These are phyloP conservation scores for Oligia strigilis DNA, from an alignment of 2,888 invertebrate genomes.

Conservation along the genomic window DNA sequence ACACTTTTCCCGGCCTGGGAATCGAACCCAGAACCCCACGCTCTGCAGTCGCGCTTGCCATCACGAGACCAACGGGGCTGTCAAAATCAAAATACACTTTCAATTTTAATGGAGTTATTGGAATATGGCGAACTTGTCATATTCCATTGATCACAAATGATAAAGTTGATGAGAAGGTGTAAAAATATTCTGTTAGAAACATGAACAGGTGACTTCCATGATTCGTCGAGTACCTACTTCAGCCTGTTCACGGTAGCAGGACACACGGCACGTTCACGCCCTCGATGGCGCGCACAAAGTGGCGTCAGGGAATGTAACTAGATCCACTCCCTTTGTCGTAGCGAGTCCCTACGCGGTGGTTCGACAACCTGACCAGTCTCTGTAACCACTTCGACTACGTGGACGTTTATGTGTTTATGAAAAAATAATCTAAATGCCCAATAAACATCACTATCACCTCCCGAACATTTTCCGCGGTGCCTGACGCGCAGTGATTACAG, in stretches of 20 bases:
- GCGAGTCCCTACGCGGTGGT: constrained; percentile 74
- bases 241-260: constrained; percentile 52
- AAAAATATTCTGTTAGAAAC: neutral
- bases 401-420: constrained; percentile 79
- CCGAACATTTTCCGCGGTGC: constrained; percentile 75
- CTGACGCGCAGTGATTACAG: constrained; percentile 71
- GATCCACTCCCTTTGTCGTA: constrained; percentile 81
- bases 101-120: neutral
- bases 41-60: no score
- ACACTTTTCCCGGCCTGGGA: no score
- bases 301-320: constrained; percentile 77
- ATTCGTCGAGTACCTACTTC: constrained; percentile 35
- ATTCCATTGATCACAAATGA: no score
- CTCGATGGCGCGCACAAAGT: constrained; percentile 83
- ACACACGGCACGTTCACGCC: constrained; percentile 77
- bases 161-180: neutral
- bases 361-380: constrained; percentile 87
- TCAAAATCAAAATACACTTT: neutral
- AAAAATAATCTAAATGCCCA: constrained; percentile 77
- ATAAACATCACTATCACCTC: constrained; percentile 64
- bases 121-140: neutral
- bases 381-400: constrained; percentile 82
- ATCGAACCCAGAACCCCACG: no score
- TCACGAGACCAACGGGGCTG: no score
- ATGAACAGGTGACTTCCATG: constrained; percentile 7